Evolutionary conservation across 2,113 vertebrate species (phyloP).

Genomic region (Psammodynastes pulverulentus): DNA sequence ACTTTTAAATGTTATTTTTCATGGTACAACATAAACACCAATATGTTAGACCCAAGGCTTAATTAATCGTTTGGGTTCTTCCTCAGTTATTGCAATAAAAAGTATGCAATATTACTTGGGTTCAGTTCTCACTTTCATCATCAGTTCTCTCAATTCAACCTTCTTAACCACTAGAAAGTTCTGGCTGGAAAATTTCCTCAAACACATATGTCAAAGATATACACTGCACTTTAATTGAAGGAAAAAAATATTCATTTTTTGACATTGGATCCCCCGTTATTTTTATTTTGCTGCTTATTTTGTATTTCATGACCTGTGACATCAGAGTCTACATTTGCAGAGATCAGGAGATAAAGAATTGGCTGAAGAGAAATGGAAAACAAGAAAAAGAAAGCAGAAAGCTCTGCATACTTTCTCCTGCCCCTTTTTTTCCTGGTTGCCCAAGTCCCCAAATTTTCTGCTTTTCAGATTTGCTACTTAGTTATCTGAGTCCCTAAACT

Average conservation of each 20-base stretch:
- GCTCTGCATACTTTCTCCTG: background rate
- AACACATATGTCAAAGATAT: background rate
- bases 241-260: background rate
- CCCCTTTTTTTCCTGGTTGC: background rate
- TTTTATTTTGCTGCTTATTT: background rate
- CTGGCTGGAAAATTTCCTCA: background rate
- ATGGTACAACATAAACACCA: background rate
- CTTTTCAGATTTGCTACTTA: background rate
- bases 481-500: background rate
- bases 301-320: background rate
- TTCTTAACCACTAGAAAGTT: background rate
- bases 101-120: background rate
- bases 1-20: background rate
- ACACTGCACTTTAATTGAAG: background rate
- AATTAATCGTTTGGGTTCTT: background rate
- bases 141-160: background rate
- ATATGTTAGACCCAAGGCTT: background rate
- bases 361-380: background rate
- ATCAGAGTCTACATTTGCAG: background rate
- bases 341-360: background rate
- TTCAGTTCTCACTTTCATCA: background rate
- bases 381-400: background rate
- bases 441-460: background rate
- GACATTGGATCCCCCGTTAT: background rate
- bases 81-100: background rate